phyloP scores from a whole-genome alignment of 1,140 invertebrate species.

The Drosophila murphyi region DNA sequence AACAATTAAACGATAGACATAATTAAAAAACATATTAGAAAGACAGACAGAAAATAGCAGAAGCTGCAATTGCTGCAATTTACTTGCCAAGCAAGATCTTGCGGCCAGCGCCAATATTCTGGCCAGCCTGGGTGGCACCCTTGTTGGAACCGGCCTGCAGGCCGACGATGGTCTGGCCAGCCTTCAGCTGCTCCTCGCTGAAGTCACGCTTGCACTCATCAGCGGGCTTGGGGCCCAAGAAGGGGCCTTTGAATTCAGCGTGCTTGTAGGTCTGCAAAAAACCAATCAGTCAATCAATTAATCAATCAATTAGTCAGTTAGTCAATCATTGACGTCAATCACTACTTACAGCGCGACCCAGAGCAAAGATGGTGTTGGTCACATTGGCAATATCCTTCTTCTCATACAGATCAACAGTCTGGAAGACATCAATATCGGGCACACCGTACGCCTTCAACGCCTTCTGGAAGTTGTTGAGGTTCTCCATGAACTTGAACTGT shows the following conservation, averaged over 20 bases:
- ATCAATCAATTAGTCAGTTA: background rate
- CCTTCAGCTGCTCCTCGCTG: constrained; percentile 94
- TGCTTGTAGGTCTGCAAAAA: constrained; percentile 92
- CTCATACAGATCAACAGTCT: constrained; percentile 97
- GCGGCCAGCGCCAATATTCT: constrained; percentile 96
- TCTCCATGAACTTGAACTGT: constrained; percentile 98
- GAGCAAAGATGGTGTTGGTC: constrained; percentile 96
- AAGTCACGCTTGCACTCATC: constrained; percentile 97
- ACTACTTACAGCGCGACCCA: constrained; percentile 93
- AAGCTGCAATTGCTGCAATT: constrained; percentile 57
- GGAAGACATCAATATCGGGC: constrained; percentile 96
- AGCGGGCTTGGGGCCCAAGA: constrained; percentile 94
- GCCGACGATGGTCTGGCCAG: constrained; percentile 95
- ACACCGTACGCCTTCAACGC: constrained; percentile 95
- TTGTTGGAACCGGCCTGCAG: constrained; percentile 98
- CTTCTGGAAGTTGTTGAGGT: constrained; percentile 97
- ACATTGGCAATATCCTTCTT: constrained; percentile 97
- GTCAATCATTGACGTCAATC: background rate
- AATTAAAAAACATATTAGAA: constrained; percentile 35
- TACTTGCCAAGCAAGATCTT: constrained; percentile 95
- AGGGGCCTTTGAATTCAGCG: constrained; percentile 94
- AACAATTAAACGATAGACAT: constrained; percentile 44
- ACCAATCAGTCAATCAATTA: background rate
- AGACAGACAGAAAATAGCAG: constrained; percentile 33
- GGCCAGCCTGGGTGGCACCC: constrained; percentile 96